Conservation (phyloP, 2,113 vertebrate genomes). For the Boleophthalmus pectinirostris region DNA sequence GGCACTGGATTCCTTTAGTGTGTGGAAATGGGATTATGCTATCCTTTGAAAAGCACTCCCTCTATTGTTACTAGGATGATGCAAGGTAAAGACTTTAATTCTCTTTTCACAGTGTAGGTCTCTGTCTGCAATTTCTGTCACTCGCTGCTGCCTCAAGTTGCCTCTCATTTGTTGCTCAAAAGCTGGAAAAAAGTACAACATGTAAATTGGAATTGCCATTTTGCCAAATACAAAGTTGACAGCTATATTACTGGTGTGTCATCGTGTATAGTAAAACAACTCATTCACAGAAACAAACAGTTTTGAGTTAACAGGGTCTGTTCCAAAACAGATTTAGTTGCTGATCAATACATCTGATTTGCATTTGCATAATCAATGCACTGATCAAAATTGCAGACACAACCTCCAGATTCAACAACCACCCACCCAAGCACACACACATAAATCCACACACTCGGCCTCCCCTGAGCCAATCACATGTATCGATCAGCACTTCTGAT, state of each 20-base stretch:
- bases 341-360: constrained; percentile 70
- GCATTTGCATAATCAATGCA: constrained; percentile 66
- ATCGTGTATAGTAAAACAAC: not conserved
- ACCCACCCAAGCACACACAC: constrained; percentile 13
- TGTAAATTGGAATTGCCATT: not conserved
- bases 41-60: constrained; percentile 71
- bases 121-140: constrained; percentile 55
- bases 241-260: not conserved
- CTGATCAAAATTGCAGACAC: constrained; percentile 71
- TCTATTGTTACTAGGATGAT: constrained; percentile 76
- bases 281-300: constrained; percentile 7
- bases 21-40: constrained; percentile 79
- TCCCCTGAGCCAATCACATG: constrained; percentile 60
- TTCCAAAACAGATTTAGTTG: constrained; percentile 50
- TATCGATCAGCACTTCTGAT: constrained; percentile 73
- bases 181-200: constrained; percentile 8
- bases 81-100: constrained; percentile 72
- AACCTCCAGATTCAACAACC: constrained; percentile 43
- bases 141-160: constrained; percentile 23
- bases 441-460: constrained; percentile 10
- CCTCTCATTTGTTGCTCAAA: constrained; percentile 32
- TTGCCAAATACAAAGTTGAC: constrained; percentile 1
- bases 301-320: constrained; percentile 23
- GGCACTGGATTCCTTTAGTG: constrained; percentile 69
- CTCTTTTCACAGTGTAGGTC: constrained; percentile 60